Evolutionary conservation across 2,888 invertebrate genomes (phyloP), one percentile per base, ranked within the genome.

Genomic region (Ophioninae sp.): DNA sequence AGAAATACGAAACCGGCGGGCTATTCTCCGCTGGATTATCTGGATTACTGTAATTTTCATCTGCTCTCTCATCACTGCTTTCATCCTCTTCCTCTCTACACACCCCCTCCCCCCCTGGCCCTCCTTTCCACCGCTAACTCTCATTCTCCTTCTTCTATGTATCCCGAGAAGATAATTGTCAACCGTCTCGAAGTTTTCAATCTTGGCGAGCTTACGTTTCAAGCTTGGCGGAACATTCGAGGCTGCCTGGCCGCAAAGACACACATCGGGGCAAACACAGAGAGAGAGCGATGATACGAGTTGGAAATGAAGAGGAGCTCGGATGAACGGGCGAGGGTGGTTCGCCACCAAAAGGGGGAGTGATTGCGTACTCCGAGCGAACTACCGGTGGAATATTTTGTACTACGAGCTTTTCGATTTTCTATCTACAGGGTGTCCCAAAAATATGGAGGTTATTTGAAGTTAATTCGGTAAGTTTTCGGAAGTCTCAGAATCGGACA

Each of bases 291-390:
- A 30, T 13, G 51, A 51, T 8, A 51, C n/a, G 59, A 77, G 63
- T 51, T 51, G 30, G 67, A 76, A 23, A 56, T 39, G 64, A n/a
- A 72, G 77, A 41, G 63, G 30, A 63, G 44, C 37, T n/a, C 10
- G 20, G 71, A 64, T 10, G 39, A 41, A 41, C 63, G 58, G 30
- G 68, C 39, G 56, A 61, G 39, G 51, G 30, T 30, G 56, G 67
- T 13, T 51, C 51, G 78, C 56, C 76, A 72, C 44, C 76, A 73
- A 51, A 58, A n/a, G 30, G 41, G 73, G 80, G 77, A 77, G 80
- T 69, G 73, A 83, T 77, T 74, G 69, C 80, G 80, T 80, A 77
- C 73, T 59, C 68, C 23, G 30, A 30, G 64, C 56, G 58, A 75
- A 67, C 61, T 76, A 61, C 71, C 67, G 51, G 74, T 44, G 22